phyloP scores from a whole-genome alignment of 2,888 invertebrate genomes.

The Carcina quercana region DNA sequence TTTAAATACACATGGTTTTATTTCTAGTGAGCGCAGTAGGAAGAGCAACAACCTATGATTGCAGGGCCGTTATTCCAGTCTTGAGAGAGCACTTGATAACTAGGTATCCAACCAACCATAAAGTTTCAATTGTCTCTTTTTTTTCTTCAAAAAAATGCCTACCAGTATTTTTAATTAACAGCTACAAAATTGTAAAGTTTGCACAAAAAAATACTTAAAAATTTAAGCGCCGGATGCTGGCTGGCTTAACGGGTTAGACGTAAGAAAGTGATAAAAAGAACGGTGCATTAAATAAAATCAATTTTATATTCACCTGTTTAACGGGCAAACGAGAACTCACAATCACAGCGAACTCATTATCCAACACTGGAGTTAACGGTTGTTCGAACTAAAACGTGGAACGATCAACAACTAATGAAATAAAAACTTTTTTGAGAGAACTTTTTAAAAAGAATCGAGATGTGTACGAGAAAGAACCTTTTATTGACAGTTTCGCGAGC shows the following conservation, averaged over 20 bases:
- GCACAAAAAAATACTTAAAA: background rate
- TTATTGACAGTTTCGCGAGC: conserved; percentile 52
- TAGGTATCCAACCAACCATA: no score
- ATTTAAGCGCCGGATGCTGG: background rate
- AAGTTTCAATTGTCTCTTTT: background rate
- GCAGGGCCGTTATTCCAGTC: conserved; percentile 69
- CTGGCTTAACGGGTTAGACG: background rate
- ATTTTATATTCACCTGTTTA: conserved; percentile 65
- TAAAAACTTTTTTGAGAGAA: no score
- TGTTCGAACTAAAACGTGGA: conserved; percentile 52
- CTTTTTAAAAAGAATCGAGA: conserved; percentile 19
- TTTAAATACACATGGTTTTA: conserved; percentile 27
- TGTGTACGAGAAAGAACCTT: conserved; percentile 25
- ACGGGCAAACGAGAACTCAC: conserved; percentile 54
- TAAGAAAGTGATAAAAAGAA: conserved; percentile 26
- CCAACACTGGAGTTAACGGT: conserved; percentile 62
- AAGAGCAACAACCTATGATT: conserved; percentile 75
- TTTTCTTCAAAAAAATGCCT: background rate
- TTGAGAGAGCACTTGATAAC: conserved; percentile 52
- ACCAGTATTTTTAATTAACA: background rate
- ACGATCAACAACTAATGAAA: conserved; percentile 34
- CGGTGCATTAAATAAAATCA: conserved; percentile 40
- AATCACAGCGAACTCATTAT: conserved; percentile 67
- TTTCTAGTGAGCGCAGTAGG: conserved; percentile 49
- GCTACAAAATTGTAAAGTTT: background rate